phyloP scores from a whole-genome alignment of 2,888 invertebrate species.

The Taphrorychus bicolor region DNA sequence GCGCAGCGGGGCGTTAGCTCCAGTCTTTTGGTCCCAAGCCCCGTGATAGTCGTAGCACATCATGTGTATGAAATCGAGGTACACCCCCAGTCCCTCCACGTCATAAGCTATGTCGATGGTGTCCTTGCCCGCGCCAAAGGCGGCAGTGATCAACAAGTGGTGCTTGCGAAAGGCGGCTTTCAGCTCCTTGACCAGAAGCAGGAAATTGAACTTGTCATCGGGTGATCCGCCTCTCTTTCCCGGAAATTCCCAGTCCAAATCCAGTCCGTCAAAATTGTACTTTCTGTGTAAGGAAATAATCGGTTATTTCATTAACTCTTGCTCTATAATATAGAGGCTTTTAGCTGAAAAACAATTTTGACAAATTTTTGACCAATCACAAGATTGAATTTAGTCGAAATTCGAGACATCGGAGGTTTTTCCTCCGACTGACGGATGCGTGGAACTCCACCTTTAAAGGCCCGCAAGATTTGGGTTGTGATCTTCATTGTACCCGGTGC shows the following conservation, averaged over 20 bases:
- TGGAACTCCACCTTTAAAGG: too few relatives aligned
- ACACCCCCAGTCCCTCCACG: conserved; percentile 71
- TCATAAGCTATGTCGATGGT: conserved; percentile 82
- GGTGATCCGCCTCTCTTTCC: conserved; percentile 77
- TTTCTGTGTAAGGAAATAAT: conserved; percentile 58
- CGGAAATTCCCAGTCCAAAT: conserved; percentile 88
- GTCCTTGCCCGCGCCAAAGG: conserved; percentile 78
- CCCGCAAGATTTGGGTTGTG: not conserved
- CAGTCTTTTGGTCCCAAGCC: conserved; percentile 77
- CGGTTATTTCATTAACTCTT: too few relatives aligned
- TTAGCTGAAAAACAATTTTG: too few relatives aligned
- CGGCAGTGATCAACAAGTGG: conserved; percentile 78
- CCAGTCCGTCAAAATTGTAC: conserved; percentile 78
- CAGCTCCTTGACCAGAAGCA: conserved; percentile 78
- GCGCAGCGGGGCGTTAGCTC: conserved; percentile 79
- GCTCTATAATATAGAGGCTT: too few relatives aligned
- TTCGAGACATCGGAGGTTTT: too few relatives aligned
- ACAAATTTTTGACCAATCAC: too few relatives aligned
- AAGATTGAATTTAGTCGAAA: too few relatives aligned
- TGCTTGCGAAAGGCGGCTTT: conserved; percentile 72
- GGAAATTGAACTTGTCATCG: conserved; percentile 79
- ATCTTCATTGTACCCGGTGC: too few relatives aligned
- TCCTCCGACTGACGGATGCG: too few relatives aligned
- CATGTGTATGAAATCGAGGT: conserved; percentile 77
- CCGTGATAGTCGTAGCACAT: conserved; percentile 94